Evolutionary conservation across 2,888 invertebrate species (phyloP).

Genomic region (Aromia moschata): DNA sequence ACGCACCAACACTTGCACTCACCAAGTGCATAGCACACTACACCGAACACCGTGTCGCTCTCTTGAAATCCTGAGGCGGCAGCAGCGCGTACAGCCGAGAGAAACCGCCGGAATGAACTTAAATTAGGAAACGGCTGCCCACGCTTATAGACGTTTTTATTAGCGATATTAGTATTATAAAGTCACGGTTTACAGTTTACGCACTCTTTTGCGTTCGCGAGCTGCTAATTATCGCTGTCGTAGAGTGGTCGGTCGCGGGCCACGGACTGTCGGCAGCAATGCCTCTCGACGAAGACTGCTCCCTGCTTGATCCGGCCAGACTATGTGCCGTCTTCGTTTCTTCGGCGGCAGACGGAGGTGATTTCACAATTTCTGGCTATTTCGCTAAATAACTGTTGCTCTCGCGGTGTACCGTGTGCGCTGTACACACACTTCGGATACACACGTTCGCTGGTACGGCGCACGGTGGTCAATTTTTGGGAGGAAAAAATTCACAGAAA

Average conservation of each 20-base stretch:
- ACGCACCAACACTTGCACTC: constrained; percentile 37
- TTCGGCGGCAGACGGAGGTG: constrained; percentile 43
- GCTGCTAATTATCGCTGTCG: constrained; percentile 29
- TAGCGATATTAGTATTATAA: constrained; percentile 49
- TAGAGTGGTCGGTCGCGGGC: too few relatives aligned
- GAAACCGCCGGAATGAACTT: constrained; percentile 49
- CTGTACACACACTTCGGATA: too few relatives aligned
- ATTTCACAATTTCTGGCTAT: constrained; percentile 43
- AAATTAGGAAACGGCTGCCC: constrained; percentile 59
- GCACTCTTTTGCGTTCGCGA: constrained; percentile 43
- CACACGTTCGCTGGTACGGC: too few relatives aligned
- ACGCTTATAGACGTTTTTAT: constrained; percentile 52
- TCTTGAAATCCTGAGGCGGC: constrained; percentile 32
- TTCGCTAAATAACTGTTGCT: constrained; percentile 19
- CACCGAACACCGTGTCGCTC: constrained; percentile 33
- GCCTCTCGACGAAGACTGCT: constrained; percentile 49
- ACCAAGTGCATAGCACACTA: constrained; percentile 39
- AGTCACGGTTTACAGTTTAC: constrained; percentile 50
- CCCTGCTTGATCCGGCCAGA: too few relatives aligned
- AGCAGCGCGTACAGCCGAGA: constrained; percentile 32
- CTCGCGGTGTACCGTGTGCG: too few relatives aligned
- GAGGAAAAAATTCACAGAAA: too few relatives aligned
- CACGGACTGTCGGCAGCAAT: constrained; percentile 43
- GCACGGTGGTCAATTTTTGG: too few relatives aligned
- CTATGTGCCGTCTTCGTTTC: constrained; percentile 51